Conservation (phyloP, 2,113 vertebrate species). For the Microtus oregoni region DNA sequence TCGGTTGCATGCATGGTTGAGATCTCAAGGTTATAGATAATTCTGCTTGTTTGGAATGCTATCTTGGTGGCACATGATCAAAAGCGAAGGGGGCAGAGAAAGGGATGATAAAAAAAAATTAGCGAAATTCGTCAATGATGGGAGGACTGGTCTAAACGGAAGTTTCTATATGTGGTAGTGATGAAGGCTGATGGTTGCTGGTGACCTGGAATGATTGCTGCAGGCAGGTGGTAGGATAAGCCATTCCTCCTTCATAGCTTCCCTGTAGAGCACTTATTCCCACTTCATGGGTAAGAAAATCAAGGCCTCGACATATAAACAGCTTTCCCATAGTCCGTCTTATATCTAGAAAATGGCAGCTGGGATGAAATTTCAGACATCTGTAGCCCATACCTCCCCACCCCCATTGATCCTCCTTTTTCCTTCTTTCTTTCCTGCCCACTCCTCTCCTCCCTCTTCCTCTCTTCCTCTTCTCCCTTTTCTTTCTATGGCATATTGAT, state of each 20-base stretch:
- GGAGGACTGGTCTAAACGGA: neutral
- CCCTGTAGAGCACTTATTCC: neutral
- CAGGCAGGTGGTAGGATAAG: neutral
- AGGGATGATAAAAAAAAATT: neutral
- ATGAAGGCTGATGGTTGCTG: neutral
- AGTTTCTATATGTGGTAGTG: neutral
- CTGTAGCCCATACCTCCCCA: neutral
- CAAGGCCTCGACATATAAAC: neutral
- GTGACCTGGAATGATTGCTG: neutral
- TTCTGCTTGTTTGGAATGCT: neutral
- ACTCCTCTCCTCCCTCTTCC: neutral
- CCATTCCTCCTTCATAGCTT: neutral
- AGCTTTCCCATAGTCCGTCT: neutral
- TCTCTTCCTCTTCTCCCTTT: neutral
- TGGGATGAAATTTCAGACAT: neutral
- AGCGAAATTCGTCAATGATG: neutral
- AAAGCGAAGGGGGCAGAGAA: neutral
- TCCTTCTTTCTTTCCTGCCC: no score
- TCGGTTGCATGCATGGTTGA: neutral
- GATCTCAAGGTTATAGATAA: neutral
- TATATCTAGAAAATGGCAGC: neutral
- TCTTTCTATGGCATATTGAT: neutral
- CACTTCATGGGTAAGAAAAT: conserved; percentile 22
- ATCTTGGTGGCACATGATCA: neutral
- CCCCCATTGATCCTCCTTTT: accelerated